Evolutionary conservation across 2,113 vertebrate species (phyloP), one percentile per base, ranked within the genome.

Genomic region (Balaenoptera acutorostrata): DNA sequence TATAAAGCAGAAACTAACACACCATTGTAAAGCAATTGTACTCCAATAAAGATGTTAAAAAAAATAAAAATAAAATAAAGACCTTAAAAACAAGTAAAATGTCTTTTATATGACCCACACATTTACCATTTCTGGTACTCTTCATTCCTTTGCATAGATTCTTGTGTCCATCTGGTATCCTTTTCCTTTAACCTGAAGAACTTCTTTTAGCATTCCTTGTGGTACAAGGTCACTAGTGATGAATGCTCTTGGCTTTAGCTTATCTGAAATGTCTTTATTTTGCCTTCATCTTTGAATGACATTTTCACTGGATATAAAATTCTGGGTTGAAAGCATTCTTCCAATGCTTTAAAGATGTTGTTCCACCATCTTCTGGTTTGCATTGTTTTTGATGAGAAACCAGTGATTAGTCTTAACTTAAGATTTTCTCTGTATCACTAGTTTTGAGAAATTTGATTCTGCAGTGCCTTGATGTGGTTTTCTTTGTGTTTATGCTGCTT

Each of bases 371-470:
- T 46, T 94, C 57, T 61, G 57, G 57, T 78, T 86, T 71, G 68
- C 75, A 93, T 3, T 66, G 15, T 77, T 92, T 90, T 86, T 92
- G 6, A 87, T n/a, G 31, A 92, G 36, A 72, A 82, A 66, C 46
- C 33, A 75, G 46, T 39, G 10, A 71, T 82, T 15, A 74, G 66
- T 81, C 66, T 88, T 83, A 92, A 64, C 66, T 71, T 41, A 88
- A 74, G 36, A 66, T 88, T 46, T 72, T 66, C 57, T 66, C 52
- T 69, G 59, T 57, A 88, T 88, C 46, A 57, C 61, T 49, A 18
- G 29, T 88, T 66, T 75, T 68, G 57, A 75, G 39, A 88, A 88
- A 88, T 75, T 93, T 92, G 59, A 88, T 88, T 93, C 57, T 75
- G 7, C 23, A 88, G 33, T 75, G 72, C 25, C 33, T 90, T 59